Base-by-base conservation (phyloP, 2,888 invertebrate species). In the Drosophila lutescens region DNA sequence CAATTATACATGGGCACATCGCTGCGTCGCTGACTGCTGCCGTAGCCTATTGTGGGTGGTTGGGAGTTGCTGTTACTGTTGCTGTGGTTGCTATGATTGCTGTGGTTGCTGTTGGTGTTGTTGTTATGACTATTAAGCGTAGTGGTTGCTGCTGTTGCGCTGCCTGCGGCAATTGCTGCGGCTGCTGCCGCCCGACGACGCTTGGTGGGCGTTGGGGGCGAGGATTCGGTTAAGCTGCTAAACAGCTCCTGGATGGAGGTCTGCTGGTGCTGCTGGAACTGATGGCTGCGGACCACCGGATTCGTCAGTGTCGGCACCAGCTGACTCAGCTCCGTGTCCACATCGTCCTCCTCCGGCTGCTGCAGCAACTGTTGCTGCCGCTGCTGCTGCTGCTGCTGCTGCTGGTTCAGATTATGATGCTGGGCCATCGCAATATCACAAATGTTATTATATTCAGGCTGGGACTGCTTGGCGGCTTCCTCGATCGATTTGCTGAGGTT, bases 401-500 rank as follows among this genome's bases (percentile, higher is more conserved):
- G 70, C 20, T 74, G 75, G 43, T 59, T 66, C 56, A 63, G 77
- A 17, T 72, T 77, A 44, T 79, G 74, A 23, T 55, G 73, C 43
- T 85, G 66, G 75, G 79, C 76, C 80, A 80, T 77, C 78, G 88
- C 70, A 82, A 77, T 89, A 86, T 88, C 87, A 89, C 87, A 86
- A 83, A 85, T 88, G 68, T 86, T 81, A 79, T 86, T 86, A 76
- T 84, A 78, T 80, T 86, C 79, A 80, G 78, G 77, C 80, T 85
- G 86, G 73, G 82, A 79, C 75, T 88, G 90, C 67, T 80, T 82
- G 50, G 91, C 90, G 54, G 90, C 91, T 79, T 91, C 92, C 83
- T 92, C 91, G 75, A 92, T 91, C 60, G 91, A 92, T 78, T 92
- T 92, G 73, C 83, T 92, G 83, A 92, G 91, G 86, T 92, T 91